Evolutionary conservation across 2,797 vertebrate genomes (phyloP), one percentile per base, ranked within the genome.

Genomic region (Hephaestus fuliginosus): DNA sequence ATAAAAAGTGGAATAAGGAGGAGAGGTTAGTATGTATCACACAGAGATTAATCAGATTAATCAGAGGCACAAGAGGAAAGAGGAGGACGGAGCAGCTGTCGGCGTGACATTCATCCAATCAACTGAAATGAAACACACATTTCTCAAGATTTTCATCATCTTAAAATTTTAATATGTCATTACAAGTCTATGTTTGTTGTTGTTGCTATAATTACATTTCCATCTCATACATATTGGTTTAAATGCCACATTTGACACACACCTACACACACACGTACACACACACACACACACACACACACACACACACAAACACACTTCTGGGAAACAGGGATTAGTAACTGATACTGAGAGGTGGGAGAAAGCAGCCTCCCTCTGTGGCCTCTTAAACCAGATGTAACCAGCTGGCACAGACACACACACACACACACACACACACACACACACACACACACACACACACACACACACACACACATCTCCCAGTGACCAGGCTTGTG

Each of bases 371-470:
- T 90, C 87, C 87, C 74, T 62, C 68, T 80, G 60, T 84, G 86
- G 91, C 87, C 88, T 93, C 86, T 83, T 64, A 87, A 89, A 91
- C 89, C 91, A 93, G 92, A 94, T 91, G 89, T 92, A 93, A 91
- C 92, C 89, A 93, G 89, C 89, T 92, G 91, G 76, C 76, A 78
- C 57, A 76, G 64, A 80, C 53, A 81, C 68, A 84, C 78, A 67
- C 69, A 71, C 80, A 81, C 66, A 82, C 74, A 77, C 66, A 75
- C 76, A 68, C 63, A 78, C 64, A 71, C 71, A 70, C 66, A 68
- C 62, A 68, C 80, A 76, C 71, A 74, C 83, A 78, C 76, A 52
- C 65, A 57, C 60, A 46, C 76, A 78, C 77, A 60, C 74, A 74
- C 72, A 80, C 55, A 64, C 78, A 70, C 62, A 61, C 62, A 74